Percentiles rank a stretch among this genome's conserved stretches.
phyloP scores from a whole-genome alignment of 2,797 vertebrate genomes.

The Mormyrops boulengeri region DNA sequence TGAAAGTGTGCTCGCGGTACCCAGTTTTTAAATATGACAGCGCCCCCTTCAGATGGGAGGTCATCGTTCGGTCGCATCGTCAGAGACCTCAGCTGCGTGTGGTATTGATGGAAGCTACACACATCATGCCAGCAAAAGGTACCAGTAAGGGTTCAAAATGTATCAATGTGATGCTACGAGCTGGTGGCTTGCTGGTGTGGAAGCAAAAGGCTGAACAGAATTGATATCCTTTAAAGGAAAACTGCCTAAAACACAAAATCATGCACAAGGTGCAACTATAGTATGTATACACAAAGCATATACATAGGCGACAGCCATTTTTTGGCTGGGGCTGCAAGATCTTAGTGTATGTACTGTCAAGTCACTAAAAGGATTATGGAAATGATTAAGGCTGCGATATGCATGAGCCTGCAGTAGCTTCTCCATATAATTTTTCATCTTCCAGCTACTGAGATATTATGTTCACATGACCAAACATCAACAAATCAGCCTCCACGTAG shows the following conservation, averaged over 20 bases:
- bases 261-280: background rate
- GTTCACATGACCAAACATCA: background rate
- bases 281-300: background rate
- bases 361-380: constrained; percentile 25
- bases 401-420: background rate
- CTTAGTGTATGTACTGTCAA: background rate
- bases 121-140: constrained; percentile 71
- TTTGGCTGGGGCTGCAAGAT: background rate
- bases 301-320: background rate
- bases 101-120: constrained; percentile 61
- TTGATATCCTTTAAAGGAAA: constrained; percentile 44
- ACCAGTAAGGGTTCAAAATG: constrained; percentile 50
- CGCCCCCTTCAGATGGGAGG: constrained; percentile 42
- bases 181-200: constrained; percentile 56
- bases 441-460: background rate
- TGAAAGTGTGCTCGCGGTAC: constrained; percentile 52
- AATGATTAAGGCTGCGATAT: constrained; percentile 45
- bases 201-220: constrained; percentile 67
- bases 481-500: background rate
- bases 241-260: constrained; percentile 8
- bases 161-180: constrained; percentile 46
- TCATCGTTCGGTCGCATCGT: constrained; percentile 43
- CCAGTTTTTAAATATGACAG: constrained; percentile 46
- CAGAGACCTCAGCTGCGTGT: constrained; percentile 48
- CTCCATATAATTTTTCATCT: background rate